Evolutionary conservation across 2,113 vertebrate species (phyloP).

Genomic region (human (Homo sapiens)): GRCh38 chr2:186828001-186828500

Average conservation of each 20-base stretch:
- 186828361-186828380: not conserved
- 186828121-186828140: slow-evolving; percentile 20
- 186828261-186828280: not conserved
- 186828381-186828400: slow-evolving; percentile 54
- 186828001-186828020: slow-evolving; percentile 58
- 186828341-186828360: slow-evolving; percentile 52
- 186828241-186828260: not conserved
- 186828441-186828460: slow-evolving; percentile 52
- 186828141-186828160: slow-evolving; percentile 13
- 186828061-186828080: not conserved
- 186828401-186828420: slow-evolving; percentile 66
- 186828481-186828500: slow-evolving; percentile 51
- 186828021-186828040: slow-evolving; percentile 34
- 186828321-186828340: slow-evolving; percentile 19
- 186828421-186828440: slow-evolving; percentile 52
- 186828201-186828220: slow-evolving; percentile 21
- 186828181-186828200: not conserved
- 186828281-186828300: not conserved
- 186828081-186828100: slow-evolving; percentile 16
- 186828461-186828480: slow-evolving; percentile 46
- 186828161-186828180: slow-evolving; percentile 5
- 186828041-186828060: not conserved
- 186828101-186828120: slow-evolving; percentile 21
- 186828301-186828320: not conserved
- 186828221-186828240: not conserved